Evolutionary conservation across 2,797 vertebrate species (phyloP), one percentile per base, ranked within the genome.

Genomic region (Acrossocheilus fasciatus): DNA sequence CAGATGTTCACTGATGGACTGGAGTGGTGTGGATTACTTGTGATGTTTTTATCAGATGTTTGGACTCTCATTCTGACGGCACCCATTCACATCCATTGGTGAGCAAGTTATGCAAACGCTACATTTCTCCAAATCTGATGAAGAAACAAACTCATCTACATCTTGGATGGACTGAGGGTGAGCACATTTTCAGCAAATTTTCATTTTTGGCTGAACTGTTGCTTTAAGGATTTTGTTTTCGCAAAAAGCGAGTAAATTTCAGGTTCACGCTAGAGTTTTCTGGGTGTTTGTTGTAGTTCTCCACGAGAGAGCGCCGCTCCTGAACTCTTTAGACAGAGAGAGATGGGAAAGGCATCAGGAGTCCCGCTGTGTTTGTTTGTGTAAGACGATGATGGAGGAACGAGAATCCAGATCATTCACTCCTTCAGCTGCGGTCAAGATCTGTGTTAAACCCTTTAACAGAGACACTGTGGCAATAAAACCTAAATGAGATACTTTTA

Each of bases 321-420:
- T 66, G 62, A 66, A 34, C 62, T 66, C 62, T 10, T 57, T 30
- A 34, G 62, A 66, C 30, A 15, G 52, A 80, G 2, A 18, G 82
- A 85, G 72, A 87, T 52, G 79, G 85, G 90, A 87, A 52, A 75
- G 52, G 17, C 12, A 34, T 36, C 54, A 43, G 34, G 18, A 30
- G 11, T 47, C 54, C 57, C 41, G n/a, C 7, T 62, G 78, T 62
- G 78, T 62, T 41, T 62, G 77, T 75, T 75, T 75, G 73, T 75
- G 43, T 75, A 5, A 47, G 43, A 66, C 2, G 64, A 41, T 23
- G 68, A 70, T 41, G 23, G 23, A 47, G 43, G 43, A 17, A 30
- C 26, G 43, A 30, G 72, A 50, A 47, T 74, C 43, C 45, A 47
- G 72, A 74, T 74, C 12, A 26, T 45, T 26, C 43, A 17, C 30